Conservation (phyloP, 2,113 vertebrate species). For the Conger conger region DNA sequence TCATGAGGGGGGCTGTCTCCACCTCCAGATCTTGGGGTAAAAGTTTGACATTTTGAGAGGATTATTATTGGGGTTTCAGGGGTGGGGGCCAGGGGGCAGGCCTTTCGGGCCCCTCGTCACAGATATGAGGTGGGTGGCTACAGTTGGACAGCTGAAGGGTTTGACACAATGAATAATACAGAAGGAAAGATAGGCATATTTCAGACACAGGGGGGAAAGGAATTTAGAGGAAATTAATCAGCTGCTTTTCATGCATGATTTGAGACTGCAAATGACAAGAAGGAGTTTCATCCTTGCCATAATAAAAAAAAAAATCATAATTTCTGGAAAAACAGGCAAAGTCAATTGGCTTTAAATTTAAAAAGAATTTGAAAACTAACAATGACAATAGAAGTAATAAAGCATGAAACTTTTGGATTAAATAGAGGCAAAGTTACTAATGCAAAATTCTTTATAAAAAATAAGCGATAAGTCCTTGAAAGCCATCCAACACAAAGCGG, state of each 20-base stretch:
- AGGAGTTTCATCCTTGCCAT: constrained; percentile 35
- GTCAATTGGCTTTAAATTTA: constrained; percentile 62
- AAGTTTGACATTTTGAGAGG: constrained; percentile 23
- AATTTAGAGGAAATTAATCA: constrained; percentile 23
- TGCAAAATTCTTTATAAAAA: constrained; percentile 56
- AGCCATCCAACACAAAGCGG: constrained; percentile 72
- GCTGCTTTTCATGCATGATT: constrained; percentile 27
- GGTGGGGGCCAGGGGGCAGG: constrained; percentile 38
- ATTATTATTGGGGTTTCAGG: constrained; percentile 47
- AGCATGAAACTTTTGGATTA: constrained; percentile 76
- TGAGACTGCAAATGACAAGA: constrained; percentile 21
- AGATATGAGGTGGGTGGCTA: constrained; percentile 5
- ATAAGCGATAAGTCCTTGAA: constrained; percentile 74
- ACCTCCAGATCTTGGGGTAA: background rate
- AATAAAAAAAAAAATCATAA: constrained; percentile 39
- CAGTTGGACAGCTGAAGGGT: constrained; percentile 8
- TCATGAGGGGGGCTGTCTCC: constrained; percentile 48
- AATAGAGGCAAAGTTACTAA: constrained; percentile 73
- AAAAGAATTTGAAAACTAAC: constrained; percentile 70
- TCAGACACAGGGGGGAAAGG: background rate
- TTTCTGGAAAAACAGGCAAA: constrained; percentile 45
- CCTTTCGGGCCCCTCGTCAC: constrained; percentile 12
- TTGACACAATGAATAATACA: background rate
- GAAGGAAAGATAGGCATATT: constrained; percentile 15
- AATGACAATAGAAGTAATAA: constrained; percentile 64